Evolutionary conservation across 1,140 invertebrate species (phyloP).

Genomic region (Scaptodrosophila lebanonensis): DNA sequence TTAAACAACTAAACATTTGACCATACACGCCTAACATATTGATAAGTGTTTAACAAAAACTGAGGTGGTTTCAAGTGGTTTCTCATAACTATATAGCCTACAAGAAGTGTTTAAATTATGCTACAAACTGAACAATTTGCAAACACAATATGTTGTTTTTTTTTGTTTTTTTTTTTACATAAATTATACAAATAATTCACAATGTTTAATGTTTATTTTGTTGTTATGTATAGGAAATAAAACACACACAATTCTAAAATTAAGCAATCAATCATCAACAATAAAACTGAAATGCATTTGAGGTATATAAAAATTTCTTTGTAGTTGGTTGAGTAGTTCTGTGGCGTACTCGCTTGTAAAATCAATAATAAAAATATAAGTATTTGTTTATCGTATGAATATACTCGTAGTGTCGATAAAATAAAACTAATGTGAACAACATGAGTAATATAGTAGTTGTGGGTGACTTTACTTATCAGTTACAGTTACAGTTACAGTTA

Average conservation of each 20-base stretch:
- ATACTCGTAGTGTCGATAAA: constrained; percentile 19
- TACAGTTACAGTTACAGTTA: too few relatives aligned
- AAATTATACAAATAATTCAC: too few relatives aligned
- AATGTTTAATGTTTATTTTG: too few relatives aligned
- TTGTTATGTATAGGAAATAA: too few relatives aligned
- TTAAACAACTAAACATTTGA: too few relatives aligned
- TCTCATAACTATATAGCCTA: constrained; percentile 48
- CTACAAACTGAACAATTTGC: constrained; percentile 13
- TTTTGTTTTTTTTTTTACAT: constrained; percentile 5
- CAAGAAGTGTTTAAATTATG: constrained; percentile 44
- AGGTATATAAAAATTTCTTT: constrained; percentile 77
- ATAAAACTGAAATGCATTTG: constrained; percentile 77
- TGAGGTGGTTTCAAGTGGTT: constrained; percentile 74
- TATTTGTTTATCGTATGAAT: constrained; percentile 29
- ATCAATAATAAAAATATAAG: constrained; percentile 32
- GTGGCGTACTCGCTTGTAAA: constrained; percentile 38
- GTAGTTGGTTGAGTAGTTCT: constrained; percentile 71
- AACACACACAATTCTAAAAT: constrained; percentile 43
- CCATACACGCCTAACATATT: constrained; percentile 47
- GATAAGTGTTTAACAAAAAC: constrained; percentile 61
- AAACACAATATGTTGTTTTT: constrained; percentile 22
- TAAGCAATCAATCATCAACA: constrained; percentile 67
- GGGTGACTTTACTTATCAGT: too few relatives aligned
- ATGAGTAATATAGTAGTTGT: too few relatives aligned
- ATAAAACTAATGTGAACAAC: constrained; percentile 25